Base-by-base conservation (phyloP, 2,888 invertebrate species). In the Frankliniella intonsa region DNA sequence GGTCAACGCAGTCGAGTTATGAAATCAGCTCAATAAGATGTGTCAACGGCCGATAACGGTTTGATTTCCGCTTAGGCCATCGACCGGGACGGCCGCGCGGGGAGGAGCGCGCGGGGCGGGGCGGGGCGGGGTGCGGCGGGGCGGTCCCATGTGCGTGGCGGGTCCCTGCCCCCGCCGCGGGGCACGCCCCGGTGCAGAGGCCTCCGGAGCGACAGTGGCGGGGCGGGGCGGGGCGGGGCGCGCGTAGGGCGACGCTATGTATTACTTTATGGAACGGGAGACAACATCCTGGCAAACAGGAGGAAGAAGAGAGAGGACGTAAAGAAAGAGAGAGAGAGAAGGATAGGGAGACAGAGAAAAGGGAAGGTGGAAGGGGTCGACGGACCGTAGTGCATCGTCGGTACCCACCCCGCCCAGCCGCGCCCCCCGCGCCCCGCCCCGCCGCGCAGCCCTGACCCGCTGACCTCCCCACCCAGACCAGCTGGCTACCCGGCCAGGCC, bases 211-310 rank as follows among this genome's bases (percentile, higher is more conserved):
- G 38, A 38, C 38, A 38, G 38, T 38, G 38, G 2, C 38, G 38
- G 5, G 38, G 38, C 38, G 38, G 38, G 38, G 62, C 62, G n/a
- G 62, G 62, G n/a, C 62, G 62, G 38, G 38, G 38, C 38, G 38
- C 22, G 69, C 69, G 22, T n/a, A 76, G 69, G 69, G 7, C 69
- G 69, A 76, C 69, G 69, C 69, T 12, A 76, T 25, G 69, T 76
- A 25, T 76, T 25, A 76, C 12, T 76, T 76, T 76, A 76, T 76
- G 69, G 69, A 76, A 22, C 22, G 25, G 69, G 69, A 76, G 25
- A 76, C 25, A 76, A 76, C 69, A 76, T 76, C 69, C 69, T 25
- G 69, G 25, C 25, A 76, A 76, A 76, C 69, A 76, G 69, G 69
- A 62, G 62, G 62, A 62, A 14, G 17, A 17, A 17, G 62, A 17